Base-by-base conservation (phyloP, 1,140 invertebrate species). In the Ptiloglossa arizonensis region DNA sequence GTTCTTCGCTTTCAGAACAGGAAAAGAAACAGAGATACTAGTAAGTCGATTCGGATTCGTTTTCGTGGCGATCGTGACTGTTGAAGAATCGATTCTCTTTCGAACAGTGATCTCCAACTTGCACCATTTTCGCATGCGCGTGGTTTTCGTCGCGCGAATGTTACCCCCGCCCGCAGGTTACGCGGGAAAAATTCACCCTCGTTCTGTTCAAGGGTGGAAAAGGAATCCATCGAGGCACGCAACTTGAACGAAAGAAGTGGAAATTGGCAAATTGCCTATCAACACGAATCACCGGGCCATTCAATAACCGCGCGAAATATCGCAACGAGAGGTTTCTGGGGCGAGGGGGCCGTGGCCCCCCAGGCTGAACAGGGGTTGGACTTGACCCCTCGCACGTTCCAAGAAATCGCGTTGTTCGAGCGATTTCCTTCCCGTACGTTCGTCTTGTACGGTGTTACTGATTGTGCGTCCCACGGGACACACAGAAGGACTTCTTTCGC, bases 221-320 rank as follows among this genome's bases (percentile, higher is more conserved):
- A 46, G 15, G 52, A 62, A 70, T n/a, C 44, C 8, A 48, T 27
- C 22, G 11, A 24, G 27, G 24, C 38, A 22, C 0, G 32, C 15
- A 11, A 5, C 11, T 22, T 22, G 2, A 5, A 19, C 29, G 63
- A 70, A 79, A 71, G 66, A 76, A 50, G 63, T 80, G 60, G 69
- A 86, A 82, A 86, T 85, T 82, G 86, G 80, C 79, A 82, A 87
- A 87, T 87, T 86, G 79, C 76, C 80, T 80, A 87, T 86, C 82
- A 86, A 82, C 66, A 63, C 72, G 79, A 82, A 87, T 87, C 79
- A 76, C 44, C 76, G 56, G 56, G 66, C 78, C 79, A 80, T 86
- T 86, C 81, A 79, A 87, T 87, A 86, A 78, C 73, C 52, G 59
- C 46, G 72, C 48, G 72, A 86, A 73, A 86, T 87, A 86, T 87